phyloP scores from a whole-genome alignment of 2,797 vertebrate genomes.

The Platalea minor region DNA sequence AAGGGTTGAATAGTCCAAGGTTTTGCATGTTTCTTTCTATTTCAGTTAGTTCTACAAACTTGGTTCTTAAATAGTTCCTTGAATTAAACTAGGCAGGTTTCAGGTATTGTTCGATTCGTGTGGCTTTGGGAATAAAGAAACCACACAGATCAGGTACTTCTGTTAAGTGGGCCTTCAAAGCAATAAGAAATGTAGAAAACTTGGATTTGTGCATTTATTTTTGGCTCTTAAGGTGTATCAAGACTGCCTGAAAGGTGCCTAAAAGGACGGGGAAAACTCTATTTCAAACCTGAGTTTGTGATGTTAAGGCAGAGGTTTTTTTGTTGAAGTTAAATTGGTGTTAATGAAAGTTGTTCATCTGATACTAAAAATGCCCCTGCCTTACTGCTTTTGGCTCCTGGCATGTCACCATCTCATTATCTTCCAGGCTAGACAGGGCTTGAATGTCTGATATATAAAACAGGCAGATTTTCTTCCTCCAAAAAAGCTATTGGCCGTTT shows the following conservation, averaged over 20 bases:
- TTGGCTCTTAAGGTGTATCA: neutral
- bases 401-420: neutral
- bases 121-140: neutral
- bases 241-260: neutral
- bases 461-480: neutral
- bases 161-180: neutral
- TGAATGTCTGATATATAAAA: neutral
- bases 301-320: neutral
- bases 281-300: neutral
- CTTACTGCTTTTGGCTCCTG: neutral
- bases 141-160: neutral
- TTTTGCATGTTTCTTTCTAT: neutral
- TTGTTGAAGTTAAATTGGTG: neutral
- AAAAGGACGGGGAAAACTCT: neutral
- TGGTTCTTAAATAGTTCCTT: neutral
- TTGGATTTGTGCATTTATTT: neutral
- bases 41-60: neutral
- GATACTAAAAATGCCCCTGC: neutral
- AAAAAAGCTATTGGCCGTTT: neutral
- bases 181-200: neutral
- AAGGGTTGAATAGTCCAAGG: neutral
- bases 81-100: neutral
- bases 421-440: neutral
- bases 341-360: neutral
- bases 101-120: rapidly evolving